phyloP scores from a whole-genome alignment of 2,113 vertebrate genomes.

The Dicaeum eximium region DNA sequence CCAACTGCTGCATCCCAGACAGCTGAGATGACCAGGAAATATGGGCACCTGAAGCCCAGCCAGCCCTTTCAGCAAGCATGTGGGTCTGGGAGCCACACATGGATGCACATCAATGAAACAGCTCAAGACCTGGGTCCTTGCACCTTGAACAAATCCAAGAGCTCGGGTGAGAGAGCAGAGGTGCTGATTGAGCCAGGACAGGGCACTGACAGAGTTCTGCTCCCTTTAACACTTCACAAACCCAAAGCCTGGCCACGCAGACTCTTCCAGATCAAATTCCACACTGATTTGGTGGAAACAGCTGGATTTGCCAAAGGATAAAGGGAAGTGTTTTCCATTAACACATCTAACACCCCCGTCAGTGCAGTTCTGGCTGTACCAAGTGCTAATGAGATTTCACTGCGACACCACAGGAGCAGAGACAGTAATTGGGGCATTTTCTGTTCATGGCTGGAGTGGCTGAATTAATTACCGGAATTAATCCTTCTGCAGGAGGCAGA shows the following conservation, averaged over 20 bases:
- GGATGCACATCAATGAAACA: fast-evolving
- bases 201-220: not conserved
- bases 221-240: not conserved
- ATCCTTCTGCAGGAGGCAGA: not conserved
- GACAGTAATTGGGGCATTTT: not conserved
- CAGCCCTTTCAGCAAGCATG: fast-evolving
- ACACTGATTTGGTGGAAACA: not conserved
- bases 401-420: not conserved
- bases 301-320: not conserved
- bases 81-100: fast-evolving
- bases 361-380: not conserved
- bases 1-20: too few relatives aligned
- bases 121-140: not conserved
- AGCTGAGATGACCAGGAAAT: too few relatives aligned
- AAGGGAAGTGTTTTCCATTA: slow-evolving; percentile 42
- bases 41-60: too few relatives aligned
- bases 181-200: not conserved
- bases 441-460: not conserved
- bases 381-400: slow-evolving; percentile 32
- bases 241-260: not conserved
- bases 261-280: not conserved
- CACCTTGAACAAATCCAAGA: not conserved
- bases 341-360: not conserved
- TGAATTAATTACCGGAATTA: slow-evolving; percentile 18
- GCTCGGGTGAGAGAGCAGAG: fast-evolving